Evolutionary conservation across 2,113 vertebrate species (phyloP).

Genomic region (Mastomys coucha): DNA sequence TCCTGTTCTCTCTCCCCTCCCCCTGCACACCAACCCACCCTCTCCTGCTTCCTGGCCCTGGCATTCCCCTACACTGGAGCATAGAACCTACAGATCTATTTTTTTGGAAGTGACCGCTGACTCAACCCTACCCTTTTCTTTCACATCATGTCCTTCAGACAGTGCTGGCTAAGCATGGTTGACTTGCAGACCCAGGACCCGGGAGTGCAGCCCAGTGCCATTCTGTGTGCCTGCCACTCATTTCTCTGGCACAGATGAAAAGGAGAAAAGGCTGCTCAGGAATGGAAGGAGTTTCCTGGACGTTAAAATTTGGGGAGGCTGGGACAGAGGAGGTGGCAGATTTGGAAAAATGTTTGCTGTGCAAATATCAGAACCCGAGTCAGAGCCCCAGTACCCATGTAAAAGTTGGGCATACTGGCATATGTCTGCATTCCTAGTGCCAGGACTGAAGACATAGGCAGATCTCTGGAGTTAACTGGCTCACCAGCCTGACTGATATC

Average conservation of each 20-base stretch:
- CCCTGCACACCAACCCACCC: too few species aligned
- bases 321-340: background rate
- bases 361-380: background rate
- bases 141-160: too few species aligned
- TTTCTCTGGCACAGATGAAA: accelerated
- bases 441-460: background rate
- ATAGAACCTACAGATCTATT: too few species aligned
- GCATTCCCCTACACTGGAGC: too few species aligned
- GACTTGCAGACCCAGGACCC: background rate
- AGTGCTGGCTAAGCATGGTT: accelerated
- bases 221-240: accelerated
- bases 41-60: too few species aligned
- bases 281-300: background rate
- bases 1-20: too few species aligned
- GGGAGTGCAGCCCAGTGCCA: accelerated
- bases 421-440: background rate
- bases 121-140: background rate
- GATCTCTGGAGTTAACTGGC: too few species aligned
- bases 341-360: background rate
- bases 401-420: background rate
- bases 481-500: background rate
- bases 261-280: background rate
- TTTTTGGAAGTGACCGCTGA: background rate
- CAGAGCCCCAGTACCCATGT: too few species aligned
- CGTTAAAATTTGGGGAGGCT: background rate